These are phyloP conservation scores for Pipra filicauda DNA, from an alignment of 2,113 vertebrate species.

Conservation along the genomic window DNA sequence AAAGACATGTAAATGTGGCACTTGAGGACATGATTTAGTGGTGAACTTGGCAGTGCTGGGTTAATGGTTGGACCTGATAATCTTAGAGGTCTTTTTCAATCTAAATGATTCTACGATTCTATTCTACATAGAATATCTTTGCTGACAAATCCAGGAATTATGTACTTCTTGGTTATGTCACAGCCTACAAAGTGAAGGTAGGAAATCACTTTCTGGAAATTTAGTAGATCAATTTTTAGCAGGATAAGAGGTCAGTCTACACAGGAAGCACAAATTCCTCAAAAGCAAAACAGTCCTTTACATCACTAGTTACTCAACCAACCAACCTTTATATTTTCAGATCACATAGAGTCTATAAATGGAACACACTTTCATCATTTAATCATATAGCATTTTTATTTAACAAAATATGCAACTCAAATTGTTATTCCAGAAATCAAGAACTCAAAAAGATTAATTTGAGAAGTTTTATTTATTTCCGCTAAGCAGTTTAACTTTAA, in stretches of 20 bases:
- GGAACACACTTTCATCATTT: slow-evolving; percentile 12
- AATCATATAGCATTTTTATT: slow-evolving; percentile 35
- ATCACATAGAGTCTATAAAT: slow-evolving; percentile 19
- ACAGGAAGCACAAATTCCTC: neutral
- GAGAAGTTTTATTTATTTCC: slow-evolving; percentile 32
- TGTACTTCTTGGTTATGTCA: neutral
- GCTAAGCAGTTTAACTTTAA: neutral
- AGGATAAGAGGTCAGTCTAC: neutral
- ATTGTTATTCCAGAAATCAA: slow-evolving; percentile 41
- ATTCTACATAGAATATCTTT: neutral
- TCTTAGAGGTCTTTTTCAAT: neutral
- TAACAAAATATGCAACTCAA: slow-evolving; percentile 46
- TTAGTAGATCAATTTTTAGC: neutral
- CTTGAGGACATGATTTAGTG: neutral
- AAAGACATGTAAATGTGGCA: neutral
- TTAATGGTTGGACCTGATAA: neutral
- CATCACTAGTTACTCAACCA: neutral
- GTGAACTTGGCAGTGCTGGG: neutral
- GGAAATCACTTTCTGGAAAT: neutral
- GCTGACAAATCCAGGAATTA: neutral
- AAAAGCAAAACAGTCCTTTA: neutral
- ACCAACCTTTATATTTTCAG: neutral
- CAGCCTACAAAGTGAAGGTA: neutral
- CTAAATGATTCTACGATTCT: neutral
- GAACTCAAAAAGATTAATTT: slow-evolving; percentile 18